A percentile compares a stretch with the other conserved stretches of the same genome.
Conservation (phyloP, 2,797 vertebrate genomes). For the Australoheros facetus region DNA sequence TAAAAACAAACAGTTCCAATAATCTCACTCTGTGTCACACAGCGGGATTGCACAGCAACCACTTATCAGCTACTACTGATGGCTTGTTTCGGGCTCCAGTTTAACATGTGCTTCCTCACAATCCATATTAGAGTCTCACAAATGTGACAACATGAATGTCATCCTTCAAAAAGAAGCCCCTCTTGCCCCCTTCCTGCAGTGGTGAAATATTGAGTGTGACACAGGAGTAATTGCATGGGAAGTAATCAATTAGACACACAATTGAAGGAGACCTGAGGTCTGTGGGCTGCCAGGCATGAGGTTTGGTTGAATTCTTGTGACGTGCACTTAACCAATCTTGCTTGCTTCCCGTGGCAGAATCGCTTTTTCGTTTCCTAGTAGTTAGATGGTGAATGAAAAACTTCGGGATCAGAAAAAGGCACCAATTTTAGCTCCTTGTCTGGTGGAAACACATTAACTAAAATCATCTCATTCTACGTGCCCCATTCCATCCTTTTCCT, state of each 20-base stretch:
- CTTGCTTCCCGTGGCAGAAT: conserved; percentile 54
- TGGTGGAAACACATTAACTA: conserved; percentile 38
- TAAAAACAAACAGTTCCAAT: conserved; percentile 1
- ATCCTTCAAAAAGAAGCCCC: conserved; percentile 78
- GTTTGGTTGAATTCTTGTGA: conserved; percentile 69
- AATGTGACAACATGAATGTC: conserved; percentile 76
- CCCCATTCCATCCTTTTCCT: conserved; percentile 19
- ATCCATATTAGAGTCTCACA: conserved; percentile 70
- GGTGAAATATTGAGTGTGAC: conserved; percentile 86
- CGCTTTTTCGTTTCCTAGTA: conserved; percentile 46
- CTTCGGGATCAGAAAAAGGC: conserved; percentile 42
- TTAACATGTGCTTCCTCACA: conserved; percentile 67
- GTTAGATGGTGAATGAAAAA: conserved; percentile 41
- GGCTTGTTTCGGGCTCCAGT: conserved; percentile 69
- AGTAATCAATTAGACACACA: conserved; percentile 87
- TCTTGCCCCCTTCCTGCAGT: conserved; percentile 69
- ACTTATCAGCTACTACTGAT: conserved; percentile 62
- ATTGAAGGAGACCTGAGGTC: conserved; percentile 84
- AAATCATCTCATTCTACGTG: conserved; percentile 53
- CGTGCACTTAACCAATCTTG: conserved; percentile 69
- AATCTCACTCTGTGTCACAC: conserved; percentile 34
- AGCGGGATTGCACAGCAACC: conserved; percentile 61
- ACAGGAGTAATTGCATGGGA: conserved; percentile 86
- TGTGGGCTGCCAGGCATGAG: conserved; percentile 74
- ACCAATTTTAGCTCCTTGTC: conserved; percentile 41